Evolutionary conservation across 2,113 vertebrate genomes (phyloP).

Genomic region (Tetrao urogallus): DNA sequence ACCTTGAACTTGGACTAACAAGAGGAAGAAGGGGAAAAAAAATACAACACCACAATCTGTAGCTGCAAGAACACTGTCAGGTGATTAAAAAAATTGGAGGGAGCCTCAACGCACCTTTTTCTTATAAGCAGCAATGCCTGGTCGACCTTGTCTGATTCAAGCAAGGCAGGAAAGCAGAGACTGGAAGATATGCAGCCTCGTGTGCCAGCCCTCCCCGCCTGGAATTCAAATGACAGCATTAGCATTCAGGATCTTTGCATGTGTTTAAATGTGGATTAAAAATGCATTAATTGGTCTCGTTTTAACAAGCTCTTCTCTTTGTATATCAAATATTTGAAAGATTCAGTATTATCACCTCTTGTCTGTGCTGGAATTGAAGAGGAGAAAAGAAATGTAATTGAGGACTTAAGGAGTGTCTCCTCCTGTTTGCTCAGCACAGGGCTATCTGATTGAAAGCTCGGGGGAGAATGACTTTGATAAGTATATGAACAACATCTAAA

Average conservation of each 20-base stretch:
- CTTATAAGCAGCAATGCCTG: not conserved
- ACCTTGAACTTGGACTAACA: conserved; percentile 32
- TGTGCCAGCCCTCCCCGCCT: not conserved
- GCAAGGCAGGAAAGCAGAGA: conserved; percentile 13
- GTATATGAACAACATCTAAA: conserved; percentile 3
- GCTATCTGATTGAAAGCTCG: not conserved
- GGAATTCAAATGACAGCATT: conserved; percentile 59
- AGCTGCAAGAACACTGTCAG: not conserved
- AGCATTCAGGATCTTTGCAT: conserved; percentile 67
- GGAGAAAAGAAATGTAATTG: conserved; percentile 66
- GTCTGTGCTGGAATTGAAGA: conserved; percentile 54
- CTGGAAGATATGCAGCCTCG: conserved; percentile 31
- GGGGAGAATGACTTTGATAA: conserved; percentile 53
- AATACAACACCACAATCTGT: not conserved
- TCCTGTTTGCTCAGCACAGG: conserved; percentile 36
- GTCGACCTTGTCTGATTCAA: not conserved
- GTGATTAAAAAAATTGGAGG: not conserved
- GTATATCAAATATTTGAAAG: conserved; percentile 76
- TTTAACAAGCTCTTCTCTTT: conserved; percentile 71
- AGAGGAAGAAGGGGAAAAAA: rapidly evolving
- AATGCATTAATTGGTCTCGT: conserved; percentile 75
- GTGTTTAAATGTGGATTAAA: conserved; percentile 74
- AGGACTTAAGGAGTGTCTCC: conserved; percentile 48
- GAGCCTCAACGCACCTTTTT: not conserved
- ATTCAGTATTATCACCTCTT: conserved; percentile 65